Percentiles rank a stretch among this genome's conserved stretches.
Conservation (phyloP, 2,888 invertebrate species). For the Chaetogeoica ovagalla region DNA sequence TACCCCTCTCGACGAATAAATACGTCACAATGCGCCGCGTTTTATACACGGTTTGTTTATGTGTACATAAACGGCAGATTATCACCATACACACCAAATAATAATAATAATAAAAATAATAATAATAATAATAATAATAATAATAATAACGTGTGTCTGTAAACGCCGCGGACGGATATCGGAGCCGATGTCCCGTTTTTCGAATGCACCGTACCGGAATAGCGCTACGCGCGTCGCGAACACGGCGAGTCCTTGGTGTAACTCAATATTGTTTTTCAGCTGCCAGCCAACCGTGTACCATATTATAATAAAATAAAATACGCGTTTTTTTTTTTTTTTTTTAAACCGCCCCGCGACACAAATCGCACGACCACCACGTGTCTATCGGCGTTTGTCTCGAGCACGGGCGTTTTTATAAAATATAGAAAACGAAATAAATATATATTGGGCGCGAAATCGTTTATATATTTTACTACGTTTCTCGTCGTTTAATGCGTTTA, state of each 20-base stretch:
- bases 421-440: background rate
- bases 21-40: too few relatives aligned
- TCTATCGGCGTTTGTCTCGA: slow-evolving; percentile 18
- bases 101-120: too few relatives aligned
- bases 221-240: too few relatives aligned
- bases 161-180: slow-evolving; percentile 15
- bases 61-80: too few relatives aligned
- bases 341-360: slow-evolving; percentile 34
- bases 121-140: too few relatives aligned
- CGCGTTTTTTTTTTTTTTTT: too few relatives aligned
- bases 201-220: slow-evolving; percentile 42
- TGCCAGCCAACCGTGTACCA: slow-evolving; percentile 23
- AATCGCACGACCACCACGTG: slow-evolving; percentile 36
- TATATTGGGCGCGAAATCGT: slow-evolving; percentile 40
- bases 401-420: slow-evolving; percentile 7
- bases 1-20: too few relatives aligned
- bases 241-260: too few relatives aligned
- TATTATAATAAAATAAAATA: too few relatives aligned
- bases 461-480: slow-evolving; percentile 25
- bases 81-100: too few relatives aligned
- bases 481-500: slow-evolving; percentile 41
- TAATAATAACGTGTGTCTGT: background rate
- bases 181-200: slow-evolving; percentile 31
- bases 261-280: slow-evolving; percentile 31
- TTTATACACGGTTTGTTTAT: too few relatives aligned